Conservation (phyloP, 2,888 invertebrate genomes). For the Helleia helle region DNA sequence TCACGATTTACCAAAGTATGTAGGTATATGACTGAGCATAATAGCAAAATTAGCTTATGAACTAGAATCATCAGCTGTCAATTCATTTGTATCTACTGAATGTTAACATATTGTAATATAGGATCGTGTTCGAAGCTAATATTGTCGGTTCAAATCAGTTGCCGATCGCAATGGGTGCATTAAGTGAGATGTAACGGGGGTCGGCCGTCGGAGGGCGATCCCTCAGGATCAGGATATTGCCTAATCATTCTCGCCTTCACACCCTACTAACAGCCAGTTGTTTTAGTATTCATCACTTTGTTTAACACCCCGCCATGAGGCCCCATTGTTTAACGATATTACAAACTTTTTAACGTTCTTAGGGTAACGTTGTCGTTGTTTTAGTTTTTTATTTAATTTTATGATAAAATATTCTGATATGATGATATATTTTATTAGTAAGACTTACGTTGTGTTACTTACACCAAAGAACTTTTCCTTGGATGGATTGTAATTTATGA, state of each 20-base stretch:
- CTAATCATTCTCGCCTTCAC: conserved; percentile 69
- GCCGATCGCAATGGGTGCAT: conserved; percentile 53
- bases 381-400: no score
- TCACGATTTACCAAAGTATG: no score
- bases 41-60: no score
- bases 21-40: no score
- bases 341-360: conserved; percentile 19
- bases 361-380: no score
- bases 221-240: conserved; percentile 68
- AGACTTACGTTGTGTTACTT: no score
- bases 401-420: no score
- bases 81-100: no score
- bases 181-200: conserved; percentile 58
- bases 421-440: no score
- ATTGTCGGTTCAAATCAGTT: conserved; percentile 47
- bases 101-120: background rate
- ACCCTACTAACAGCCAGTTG: conserved; percentile 68
- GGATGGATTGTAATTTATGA: no score
- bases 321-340: conserved; percentile 45
- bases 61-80: no score
- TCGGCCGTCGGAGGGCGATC: conserved; percentile 46
- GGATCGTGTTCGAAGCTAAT: conserved; percentile 28
- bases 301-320: conserved; percentile 44
- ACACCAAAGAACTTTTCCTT: no score
- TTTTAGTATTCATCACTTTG: conserved; percentile 67